A percentile compares a stretch with the other conserved stretches of the same genome.
Conservation (phyloP, 2,888 invertebrate genomes). For the Cheilosia urbana region DNA sequence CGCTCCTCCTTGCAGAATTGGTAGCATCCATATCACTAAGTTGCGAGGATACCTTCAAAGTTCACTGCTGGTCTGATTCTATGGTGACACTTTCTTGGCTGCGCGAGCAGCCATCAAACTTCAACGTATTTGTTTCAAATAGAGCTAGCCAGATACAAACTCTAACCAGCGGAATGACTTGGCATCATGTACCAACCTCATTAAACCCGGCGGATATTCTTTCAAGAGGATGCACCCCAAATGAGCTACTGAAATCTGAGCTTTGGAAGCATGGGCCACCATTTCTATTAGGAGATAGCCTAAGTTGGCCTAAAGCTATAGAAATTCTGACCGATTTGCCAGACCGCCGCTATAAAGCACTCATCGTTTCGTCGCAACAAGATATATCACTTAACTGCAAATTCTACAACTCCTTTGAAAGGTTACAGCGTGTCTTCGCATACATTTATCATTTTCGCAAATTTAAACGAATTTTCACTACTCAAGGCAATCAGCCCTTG, state of each 20-base stretch:
- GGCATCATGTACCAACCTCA: too few relatives aligned
- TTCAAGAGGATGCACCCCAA: too few relatives aligned
- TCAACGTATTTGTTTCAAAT: constrained; percentile 61
- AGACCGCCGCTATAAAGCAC: constrained; percentile 43
- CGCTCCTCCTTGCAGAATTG: constrained; percentile 44
- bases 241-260: too few relatives aligned
- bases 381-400: constrained; percentile 16
- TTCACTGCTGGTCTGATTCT: constrained; percentile 58
- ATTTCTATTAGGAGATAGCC: background rate
- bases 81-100: constrained; percentile 57
- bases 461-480: background rate
- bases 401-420: constrained; percentile 10
- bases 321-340: constrained; percentile 46
- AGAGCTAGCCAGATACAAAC: constrained; percentile 48
- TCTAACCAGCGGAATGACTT: background rate
- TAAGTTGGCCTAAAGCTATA: constrained; percentile 36
- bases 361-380: background rate
- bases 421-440: constrained; percentile 1
- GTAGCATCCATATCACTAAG: background rate
- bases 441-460: constrained; percentile 17
- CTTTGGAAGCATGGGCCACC: too few relatives aligned
- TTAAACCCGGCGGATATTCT: too few relatives aligned
- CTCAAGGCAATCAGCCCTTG: background rate
- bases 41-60: constrained; percentile 15
- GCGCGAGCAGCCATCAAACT: too few relatives aligned